Base-by-base conservation (phyloP, 1,140 invertebrate species). In the Diorhabda elongata region DNA sequence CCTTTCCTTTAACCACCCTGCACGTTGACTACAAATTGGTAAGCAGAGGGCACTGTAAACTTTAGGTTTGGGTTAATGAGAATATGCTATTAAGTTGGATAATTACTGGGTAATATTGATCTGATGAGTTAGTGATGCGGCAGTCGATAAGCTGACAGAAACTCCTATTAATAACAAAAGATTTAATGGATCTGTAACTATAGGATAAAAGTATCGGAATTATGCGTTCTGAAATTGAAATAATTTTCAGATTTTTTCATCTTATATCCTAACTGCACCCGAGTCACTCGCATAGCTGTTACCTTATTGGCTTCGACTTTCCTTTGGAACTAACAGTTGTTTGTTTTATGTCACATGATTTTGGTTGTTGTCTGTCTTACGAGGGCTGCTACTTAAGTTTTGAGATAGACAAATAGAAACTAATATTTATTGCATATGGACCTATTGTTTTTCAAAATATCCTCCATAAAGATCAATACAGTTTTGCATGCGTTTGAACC, bases 111-210 rank as follows among this genome's bases (percentile, higher is more conserved):
- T 71, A 72, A 76, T 76, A 76, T 76, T 76, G 73, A 76, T 75
- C 75, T 76, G 75, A 76, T 75, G 72, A 71, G 73, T 73, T 72
- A 69, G 75, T 75, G 72, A 70, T 72, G 71, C 71, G 68, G 70
- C 68, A 68, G 70, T 71, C 70, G 73, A 75, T 74, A 76, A 73
- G 73, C 73, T 76, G 73, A 74, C 73, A 71, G 73, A 64, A 73
- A 76, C 73, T 75, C 73, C 75, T 76, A 76, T 76, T 76, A 76
- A 76, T 76, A 76, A 76, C 75, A 76, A 75, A 75, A 72, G 73
- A 75, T 73, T 75, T 76, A 76, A 75, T 76, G 75, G 75, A 75
- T 76, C 75, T 73, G 75, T 76, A 76, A 72, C 73, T 71, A 74
- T 76, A 76, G 75, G 75, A 76, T 73, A 76, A 71, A 68, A 70